phyloP scores from a whole-genome alignment of 2,113 vertebrate genomes.

The Saguinus imperator region DNA sequence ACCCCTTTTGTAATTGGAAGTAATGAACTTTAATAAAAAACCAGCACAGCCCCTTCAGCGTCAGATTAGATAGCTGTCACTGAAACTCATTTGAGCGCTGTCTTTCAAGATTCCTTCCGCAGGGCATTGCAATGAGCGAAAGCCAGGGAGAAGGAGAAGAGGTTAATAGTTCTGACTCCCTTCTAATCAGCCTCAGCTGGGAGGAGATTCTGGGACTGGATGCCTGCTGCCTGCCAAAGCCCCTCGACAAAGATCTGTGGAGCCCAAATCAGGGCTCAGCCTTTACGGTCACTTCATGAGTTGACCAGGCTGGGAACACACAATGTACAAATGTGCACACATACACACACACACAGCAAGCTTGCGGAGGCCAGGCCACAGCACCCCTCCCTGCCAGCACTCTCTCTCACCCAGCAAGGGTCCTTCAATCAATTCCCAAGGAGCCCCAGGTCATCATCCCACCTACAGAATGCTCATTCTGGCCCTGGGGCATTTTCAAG shows the following conservation, averaged over 20 bases:
- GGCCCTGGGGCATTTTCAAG: neutral
- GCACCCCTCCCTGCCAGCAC: neutral
- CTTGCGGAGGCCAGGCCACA: neutral
- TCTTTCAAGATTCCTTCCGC: conserved; percentile 46
- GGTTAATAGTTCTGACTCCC: conserved; percentile 44
- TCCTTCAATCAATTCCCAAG: neutral
- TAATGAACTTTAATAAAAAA: conserved; percentile 74
- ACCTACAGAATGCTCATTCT: neutral
- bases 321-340: too few species aligned
- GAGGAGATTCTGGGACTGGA: neutral
- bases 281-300: neutral
- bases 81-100: conserved; percentile 46
- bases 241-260: neutral
- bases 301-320: neutral
- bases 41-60: conserved; percentile 9
- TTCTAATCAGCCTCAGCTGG: neutral
- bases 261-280: neutral
- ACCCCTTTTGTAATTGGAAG: conserved; percentile 67
- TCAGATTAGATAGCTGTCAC: conserved; percentile 41
- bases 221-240: accelerated
- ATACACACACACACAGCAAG: accelerated
- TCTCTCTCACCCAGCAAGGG: neutral
- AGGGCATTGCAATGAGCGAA: neutral
- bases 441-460: neutral
- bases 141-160: neutral